Evolutionary conservation across 2,888 invertebrate species (phyloP), one percentile per base, ranked within the genome.

Genomic region (Coenonympha glycerion): DNA sequence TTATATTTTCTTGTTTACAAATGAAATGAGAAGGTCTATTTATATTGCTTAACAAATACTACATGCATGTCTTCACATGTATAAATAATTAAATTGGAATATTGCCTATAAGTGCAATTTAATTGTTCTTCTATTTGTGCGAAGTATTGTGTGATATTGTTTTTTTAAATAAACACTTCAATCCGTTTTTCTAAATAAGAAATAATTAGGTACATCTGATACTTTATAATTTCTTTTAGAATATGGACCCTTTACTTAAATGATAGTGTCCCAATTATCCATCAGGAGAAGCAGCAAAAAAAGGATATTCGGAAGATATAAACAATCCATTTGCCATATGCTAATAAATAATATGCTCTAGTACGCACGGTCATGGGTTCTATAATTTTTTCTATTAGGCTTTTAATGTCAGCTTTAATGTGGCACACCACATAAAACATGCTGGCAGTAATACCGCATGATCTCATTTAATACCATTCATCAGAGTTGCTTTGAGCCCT

Each of bases 41-140:
- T n/a, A n/a, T n/a, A n/a, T n/a, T n/a, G n/a, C 22, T 5, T 22
- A 22, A 22, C 22, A 6, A 22, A 22, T 6, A 22, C 22, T 22
- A 22, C 22, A 22, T 22, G 22, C 22, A 22, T 6, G 5, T 22
- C 22, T 6, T 22, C 22, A 22, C 22, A 22, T 6, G 22, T 62
- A 28, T 59, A 59, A 3, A 62, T 21, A 21, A 60, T 56, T 1
- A 59, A 44, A 48, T 61, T 59, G 9, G 58, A 62, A 18, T 30
- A 57, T 6, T 53, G 44, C 28, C 62, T 53, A 3, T 22, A 42
- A 9, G 47, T 31, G 30, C 56, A 58, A 31, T 34, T 58, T 19
- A 60, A 22, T 4, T 60, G 56, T 1, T 57, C 57, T 15, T 51
- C 54, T 18, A 51, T 37, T 24, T 54, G 50, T n/a, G 6, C 13